Evolutionary conservation across 2,888 invertebrate genomes (phyloP).

Genomic region (Heteromurus nitidus): DNA sequence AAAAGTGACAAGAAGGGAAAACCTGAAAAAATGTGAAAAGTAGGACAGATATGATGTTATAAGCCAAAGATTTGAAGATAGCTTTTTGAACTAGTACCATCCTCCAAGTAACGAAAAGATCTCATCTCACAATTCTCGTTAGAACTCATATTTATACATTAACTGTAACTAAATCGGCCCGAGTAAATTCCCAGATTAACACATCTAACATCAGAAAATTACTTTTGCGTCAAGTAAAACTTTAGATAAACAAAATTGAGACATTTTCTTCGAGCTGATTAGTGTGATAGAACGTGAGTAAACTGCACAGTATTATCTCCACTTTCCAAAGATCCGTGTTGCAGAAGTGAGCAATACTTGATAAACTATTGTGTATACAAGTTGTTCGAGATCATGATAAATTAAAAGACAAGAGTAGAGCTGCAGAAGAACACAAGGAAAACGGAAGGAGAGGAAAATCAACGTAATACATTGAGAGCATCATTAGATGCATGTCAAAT

Average conservation of each 20-base stretch:
- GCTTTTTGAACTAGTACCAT: not conserved
- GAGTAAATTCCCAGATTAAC: too few species aligned
- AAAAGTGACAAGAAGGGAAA: not conserved
- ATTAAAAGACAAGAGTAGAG: not conserved
- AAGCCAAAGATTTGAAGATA: not conserved
- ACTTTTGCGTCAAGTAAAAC: too few species aligned
- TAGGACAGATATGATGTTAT: not conserved
- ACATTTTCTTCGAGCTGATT: too few species aligned
- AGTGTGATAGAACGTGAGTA: too few species aligned
- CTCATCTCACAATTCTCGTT: not conserved
- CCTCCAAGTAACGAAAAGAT: not conserved
- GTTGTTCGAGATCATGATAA: not conserved
- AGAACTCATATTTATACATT: not conserved
- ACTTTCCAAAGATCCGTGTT: too few species aligned
- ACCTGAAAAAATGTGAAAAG: not conserved
- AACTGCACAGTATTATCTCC: too few species aligned
- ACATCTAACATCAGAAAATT: too few species aligned
- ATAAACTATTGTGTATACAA: not conserved
- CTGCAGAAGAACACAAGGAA: not conserved
- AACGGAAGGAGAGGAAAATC: not conserved
- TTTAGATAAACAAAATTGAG: not conserved
- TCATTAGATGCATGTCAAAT: conserved; percentile 72
- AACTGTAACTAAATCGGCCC: not conserved
- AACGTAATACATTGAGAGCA: too few species aligned
- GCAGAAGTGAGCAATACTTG: too few species aligned